Evolutionary conservation across 1,140 invertebrate genomes (phyloP).

Genomic region (Phymorhynchus buccinoides): DNA sequence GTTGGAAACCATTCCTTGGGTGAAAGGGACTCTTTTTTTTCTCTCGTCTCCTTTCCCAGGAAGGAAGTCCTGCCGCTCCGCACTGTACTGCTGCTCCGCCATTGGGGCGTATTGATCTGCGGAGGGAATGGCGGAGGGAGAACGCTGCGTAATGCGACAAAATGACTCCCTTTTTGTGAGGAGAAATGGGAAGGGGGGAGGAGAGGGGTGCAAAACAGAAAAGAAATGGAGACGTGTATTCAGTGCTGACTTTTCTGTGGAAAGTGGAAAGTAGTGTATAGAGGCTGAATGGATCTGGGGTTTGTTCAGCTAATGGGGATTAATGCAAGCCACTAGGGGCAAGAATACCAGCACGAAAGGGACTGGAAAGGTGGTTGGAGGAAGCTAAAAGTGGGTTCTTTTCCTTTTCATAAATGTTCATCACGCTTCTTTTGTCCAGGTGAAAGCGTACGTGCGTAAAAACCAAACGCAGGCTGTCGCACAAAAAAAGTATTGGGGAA

Average conservation of each 20-base stretch:
- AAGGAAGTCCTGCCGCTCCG: conserved; percentile 34
- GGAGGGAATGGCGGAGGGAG: conserved; percentile 30
- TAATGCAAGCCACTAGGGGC: conserved; percentile 24
- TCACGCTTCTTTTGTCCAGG: too few relatives aligned
- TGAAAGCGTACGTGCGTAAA: too few relatives aligned
- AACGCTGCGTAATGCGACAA: conserved; percentile 31
- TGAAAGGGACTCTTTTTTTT: conserved; percentile 24
- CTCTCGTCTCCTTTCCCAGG: too few relatives aligned
- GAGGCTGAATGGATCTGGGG: not conserved
- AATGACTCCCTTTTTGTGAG: conserved; percentile 18
- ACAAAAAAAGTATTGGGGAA: too few relatives aligned
- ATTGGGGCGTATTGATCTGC: conserved; percentile 36
- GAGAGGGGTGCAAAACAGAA: conserved; percentile 23
- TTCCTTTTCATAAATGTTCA: too few relatives aligned
- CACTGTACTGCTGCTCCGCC: conserved; percentile 29
- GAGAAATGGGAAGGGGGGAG: too few relatives aligned
- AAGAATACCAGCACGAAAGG: not conserved
- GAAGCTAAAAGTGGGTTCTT: not conserved
- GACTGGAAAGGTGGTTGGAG: not conserved
- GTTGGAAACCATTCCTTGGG: not conserved
- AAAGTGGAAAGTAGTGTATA: not conserved
- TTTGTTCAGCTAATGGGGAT: conserved; percentile 37
- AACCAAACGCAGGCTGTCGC: too few relatives aligned
- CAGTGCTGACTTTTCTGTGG: conserved; percentile 19
- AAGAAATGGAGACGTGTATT: conserved; percentile 26